Evolutionary conservation across 2,888 invertebrate genomes (phyloP).

Genomic region (Cataglyphis livida): DNA sequence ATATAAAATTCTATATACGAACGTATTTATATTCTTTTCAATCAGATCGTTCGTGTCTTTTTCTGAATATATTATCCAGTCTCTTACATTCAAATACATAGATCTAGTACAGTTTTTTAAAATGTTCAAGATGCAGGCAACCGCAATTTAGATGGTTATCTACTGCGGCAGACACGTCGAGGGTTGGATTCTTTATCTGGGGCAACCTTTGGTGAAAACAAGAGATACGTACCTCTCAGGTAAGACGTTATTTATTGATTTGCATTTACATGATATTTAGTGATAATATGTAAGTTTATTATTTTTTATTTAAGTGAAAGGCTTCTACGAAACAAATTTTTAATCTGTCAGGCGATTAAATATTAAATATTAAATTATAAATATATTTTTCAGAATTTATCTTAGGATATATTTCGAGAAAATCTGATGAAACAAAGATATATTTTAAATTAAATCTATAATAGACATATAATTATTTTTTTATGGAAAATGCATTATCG

Average conservation of each 20-base stretch:
- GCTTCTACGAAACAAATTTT: conserved; percentile 5
- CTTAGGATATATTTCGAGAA: neutral
- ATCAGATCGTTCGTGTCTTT: neutral
- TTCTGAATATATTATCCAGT: neutral
- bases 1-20: neutral
- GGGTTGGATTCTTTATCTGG: conserved; percentile 85
- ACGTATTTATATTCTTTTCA: neutral
- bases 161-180: conserved; percentile 81
- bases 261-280: neutral
- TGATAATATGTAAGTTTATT: neutral
- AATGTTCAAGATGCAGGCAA: conserved; percentile 42
- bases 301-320: neutral
- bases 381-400: neutral
- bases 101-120: conserved; percentile 12
- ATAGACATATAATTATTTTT: neutral
- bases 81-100: conserved; percentile 57
- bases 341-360: neutral
- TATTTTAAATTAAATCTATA: neutral
- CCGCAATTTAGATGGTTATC: conserved; percentile 76
- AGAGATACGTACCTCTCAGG: conserved; percentile 84
- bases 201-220: conserved; percentile 84
- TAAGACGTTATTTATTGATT: conserved; percentile 65
- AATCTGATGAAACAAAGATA: neutral
- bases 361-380: neutral
- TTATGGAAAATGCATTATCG: neutral